Evolutionary conservation across 2,888 invertebrate species (phyloP).

Genomic region (Metalampra italica): DNA sequence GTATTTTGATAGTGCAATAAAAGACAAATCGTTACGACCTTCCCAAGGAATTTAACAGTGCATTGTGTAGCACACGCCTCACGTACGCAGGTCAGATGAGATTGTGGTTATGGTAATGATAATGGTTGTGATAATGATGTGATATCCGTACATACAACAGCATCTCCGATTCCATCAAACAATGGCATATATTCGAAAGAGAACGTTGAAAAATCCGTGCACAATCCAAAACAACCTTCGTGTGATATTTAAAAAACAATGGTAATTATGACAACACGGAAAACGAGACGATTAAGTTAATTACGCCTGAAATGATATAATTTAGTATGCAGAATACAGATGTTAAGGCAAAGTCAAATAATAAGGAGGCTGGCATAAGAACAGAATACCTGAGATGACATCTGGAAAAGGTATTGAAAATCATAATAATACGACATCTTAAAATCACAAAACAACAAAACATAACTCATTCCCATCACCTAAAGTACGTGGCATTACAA

Average conservation of each 20-base stretch:
- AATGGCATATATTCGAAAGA: conserved; percentile 7
- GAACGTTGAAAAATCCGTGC: conserved; percentile 2
- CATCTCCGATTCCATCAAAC: conserved; percentile 4
- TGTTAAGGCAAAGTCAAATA: too few relatives aligned
- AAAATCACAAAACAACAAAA: too few relatives aligned
- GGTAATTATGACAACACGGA: conserved; percentile 4
- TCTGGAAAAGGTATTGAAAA: too few relatives aligned
- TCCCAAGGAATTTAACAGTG: conserved; percentile 1
- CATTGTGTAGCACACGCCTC: not conserved
- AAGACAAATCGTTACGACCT: not conserved
- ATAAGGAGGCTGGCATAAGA: too few relatives aligned
- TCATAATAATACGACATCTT: too few relatives aligned
- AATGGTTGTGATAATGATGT: conserved; percentile 1
- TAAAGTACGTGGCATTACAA: not conserved
- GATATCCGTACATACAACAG: conserved; percentile 2
- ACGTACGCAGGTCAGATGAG: not conserved
- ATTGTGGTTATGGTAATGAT: conserved; percentile 1
- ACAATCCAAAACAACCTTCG: conserved; percentile 7
- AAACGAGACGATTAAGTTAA: conserved; percentile 2
- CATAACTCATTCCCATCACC: not conserved
- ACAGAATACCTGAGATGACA: too few relatives aligned
- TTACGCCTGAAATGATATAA: not conserved
- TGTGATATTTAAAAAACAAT: conserved; percentile 4
- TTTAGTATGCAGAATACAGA: not conserved
- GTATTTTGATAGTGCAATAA: not conserved